These are phyloP conservation scores for Ochropacha duplaris DNA, from an alignment of 2,888 invertebrate genomes.

Conservation along the genomic window DNA sequence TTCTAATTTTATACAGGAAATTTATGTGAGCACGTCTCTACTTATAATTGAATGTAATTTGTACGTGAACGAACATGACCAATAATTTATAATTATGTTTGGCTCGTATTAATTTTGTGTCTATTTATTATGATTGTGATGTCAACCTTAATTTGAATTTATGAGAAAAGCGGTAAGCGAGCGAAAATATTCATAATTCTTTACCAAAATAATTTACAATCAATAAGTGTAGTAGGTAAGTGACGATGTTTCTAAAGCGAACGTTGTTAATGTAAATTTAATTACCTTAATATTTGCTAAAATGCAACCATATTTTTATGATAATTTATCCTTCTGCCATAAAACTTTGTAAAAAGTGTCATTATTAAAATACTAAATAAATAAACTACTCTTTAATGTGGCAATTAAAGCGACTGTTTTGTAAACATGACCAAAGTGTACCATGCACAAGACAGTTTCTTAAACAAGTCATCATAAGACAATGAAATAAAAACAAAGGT, in stretches of 20 bases:
- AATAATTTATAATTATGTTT: neutral
- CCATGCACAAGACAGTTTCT: neutral
- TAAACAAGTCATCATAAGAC: conserved; percentile 1
- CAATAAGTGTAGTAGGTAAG: no score
- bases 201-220: no score
- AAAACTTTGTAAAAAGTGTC: no score
- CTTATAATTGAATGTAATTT: conserved; percentile 5
- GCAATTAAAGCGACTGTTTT: neutral
- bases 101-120: neutral
- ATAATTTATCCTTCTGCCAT: no score
- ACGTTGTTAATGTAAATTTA: no score
- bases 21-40: conserved; percentile 11
- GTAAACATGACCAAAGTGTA: neutral
- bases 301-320: no score
- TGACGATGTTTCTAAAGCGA: no score
- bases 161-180: neutral
- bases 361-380: no score
- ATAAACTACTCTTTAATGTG: no score
- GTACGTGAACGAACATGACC: conserved; percentile 3
- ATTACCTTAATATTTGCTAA: no score
- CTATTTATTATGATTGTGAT: neutral
- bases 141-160: neutral
- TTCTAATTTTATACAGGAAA: conserved; percentile 31
- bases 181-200: neutral
- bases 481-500: conserved; percentile 19